Evolutionary conservation across 1,140 invertebrate species (phyloP).

Genomic region (Drosophila elegans): DNA sequence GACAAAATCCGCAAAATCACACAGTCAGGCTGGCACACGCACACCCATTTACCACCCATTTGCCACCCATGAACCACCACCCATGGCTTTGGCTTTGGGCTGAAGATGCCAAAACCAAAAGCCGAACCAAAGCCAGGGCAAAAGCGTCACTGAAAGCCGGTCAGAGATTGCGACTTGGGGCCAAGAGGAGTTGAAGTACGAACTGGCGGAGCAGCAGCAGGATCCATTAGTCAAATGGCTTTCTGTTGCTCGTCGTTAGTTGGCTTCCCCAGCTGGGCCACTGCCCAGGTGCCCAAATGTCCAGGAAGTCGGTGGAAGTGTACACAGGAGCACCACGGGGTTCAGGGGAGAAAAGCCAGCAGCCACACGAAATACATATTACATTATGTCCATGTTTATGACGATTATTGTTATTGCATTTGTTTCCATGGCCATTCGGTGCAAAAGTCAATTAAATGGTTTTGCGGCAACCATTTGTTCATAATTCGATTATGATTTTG

Average conservation of each 20-base stretch:
- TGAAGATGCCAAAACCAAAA: constrained; percentile 49
- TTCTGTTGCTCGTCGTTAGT: constrained; percentile 59
- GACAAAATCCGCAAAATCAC: constrained; percentile 73
- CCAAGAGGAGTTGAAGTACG: not conserved
- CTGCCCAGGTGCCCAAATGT: constrained; percentile 49
- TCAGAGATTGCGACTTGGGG: constrained; percentile 46
- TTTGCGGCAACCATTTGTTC: constrained; percentile 60
- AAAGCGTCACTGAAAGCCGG: constrained; percentile 66
- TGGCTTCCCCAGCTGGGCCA: constrained; percentile 39
- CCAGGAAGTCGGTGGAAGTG: constrained; percentile 8
- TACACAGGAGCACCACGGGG: not conserved
- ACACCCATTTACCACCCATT: constrained; percentile 10
- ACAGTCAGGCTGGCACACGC: constrained; percentile 48
- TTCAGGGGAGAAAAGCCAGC: not conserved
- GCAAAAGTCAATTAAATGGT: constrained; percentile 77
- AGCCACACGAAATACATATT: constrained; percentile 47
- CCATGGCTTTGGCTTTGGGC: constrained; percentile 24
- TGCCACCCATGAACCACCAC: constrained; percentile 1
- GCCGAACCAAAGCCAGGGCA: constrained; percentile 65
- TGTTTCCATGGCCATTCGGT: constrained; percentile 32
- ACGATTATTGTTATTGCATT: constrained; percentile 79
- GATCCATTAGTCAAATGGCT: constrained; percentile 80
- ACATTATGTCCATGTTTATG: constrained; percentile 68
- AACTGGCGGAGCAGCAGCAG: constrained; percentile 26
- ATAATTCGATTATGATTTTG: constrained; percentile 70